phyloP scores from a whole-genome alignment of 2,888 invertebrate genomes.

The Molorchus minor region DNA sequence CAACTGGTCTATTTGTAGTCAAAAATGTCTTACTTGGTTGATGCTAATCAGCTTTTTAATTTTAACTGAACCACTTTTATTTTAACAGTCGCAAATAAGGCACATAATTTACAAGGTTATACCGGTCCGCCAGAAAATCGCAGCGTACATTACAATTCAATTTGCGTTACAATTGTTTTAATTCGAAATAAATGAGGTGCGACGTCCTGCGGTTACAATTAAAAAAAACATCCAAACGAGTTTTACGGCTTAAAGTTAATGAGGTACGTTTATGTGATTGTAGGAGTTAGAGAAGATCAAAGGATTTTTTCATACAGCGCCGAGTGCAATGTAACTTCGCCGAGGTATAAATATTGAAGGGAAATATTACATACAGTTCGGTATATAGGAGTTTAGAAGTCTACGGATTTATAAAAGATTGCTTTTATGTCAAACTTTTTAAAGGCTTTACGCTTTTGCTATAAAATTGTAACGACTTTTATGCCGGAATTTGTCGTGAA shows the following conservation, averaged over 20 bases:
- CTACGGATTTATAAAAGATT: constrained; percentile 49
- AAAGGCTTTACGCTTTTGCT: constrained; percentile 48
- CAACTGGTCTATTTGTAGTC: no score
- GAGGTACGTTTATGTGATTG: constrained; percentile 54
- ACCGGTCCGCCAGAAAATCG: neutral
- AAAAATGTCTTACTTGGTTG: no score
- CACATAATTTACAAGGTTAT: neutral
- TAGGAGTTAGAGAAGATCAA: constrained; percentile 55
- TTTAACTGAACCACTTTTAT: no score
- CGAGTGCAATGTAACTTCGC: constrained; percentile 41
- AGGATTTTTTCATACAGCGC: constrained; percentile 42
- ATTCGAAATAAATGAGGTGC: neutral
- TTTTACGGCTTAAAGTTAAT: constrained; percentile 52
- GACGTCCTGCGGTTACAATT: neutral
- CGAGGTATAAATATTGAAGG: constrained; percentile 42
- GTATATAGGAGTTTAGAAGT: constrained; percentile 46
- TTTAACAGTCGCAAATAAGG: neutral
- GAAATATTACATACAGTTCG: constrained; percentile 41
- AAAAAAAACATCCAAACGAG: neutral
- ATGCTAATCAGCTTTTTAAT: no score
- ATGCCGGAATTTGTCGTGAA: constrained; percentile 43
- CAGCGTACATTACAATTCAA: neutral
- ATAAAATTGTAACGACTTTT: constrained; percentile 51
- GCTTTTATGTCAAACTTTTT: constrained; percentile 50
- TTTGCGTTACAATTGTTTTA: constrained; percentile 5